Conservation (phyloP, 92 coral and sea anemone genomes). For the Epizoanthus rinbou region DNA sequence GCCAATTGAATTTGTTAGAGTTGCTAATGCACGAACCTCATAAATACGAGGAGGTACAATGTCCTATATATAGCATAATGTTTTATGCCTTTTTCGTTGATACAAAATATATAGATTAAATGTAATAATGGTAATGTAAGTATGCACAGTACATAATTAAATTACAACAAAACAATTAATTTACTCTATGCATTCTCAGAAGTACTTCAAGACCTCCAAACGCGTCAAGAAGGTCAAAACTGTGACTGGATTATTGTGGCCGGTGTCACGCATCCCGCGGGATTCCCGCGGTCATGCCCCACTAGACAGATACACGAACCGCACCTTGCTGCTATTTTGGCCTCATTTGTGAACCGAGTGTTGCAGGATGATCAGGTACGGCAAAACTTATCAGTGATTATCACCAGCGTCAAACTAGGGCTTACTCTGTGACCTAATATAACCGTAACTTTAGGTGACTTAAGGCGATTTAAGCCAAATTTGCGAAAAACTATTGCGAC, state of each 20-base stretch:
- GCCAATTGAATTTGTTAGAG: too few species aligned
- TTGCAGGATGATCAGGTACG: conserved; percentile 37
- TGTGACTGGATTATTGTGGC: conserved; percentile 41
- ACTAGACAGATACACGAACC: conserved; percentile 14
- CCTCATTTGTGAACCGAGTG: conserved; percentile 29
- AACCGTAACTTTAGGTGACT: too few species aligned
- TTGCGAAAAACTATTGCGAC: too few species aligned
- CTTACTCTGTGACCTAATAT: too few species aligned
- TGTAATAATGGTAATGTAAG: neutral
- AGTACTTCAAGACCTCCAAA: conserved; percentile 17
- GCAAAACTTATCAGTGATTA: too few species aligned
- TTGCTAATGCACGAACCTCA: too few species aligned
- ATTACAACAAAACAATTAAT: neutral
- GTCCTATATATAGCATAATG: too few species aligned
- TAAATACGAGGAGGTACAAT: neutral
- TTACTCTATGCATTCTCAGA: neutral
- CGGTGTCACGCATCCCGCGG: conserved; percentile 30
- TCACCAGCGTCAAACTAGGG: too few species aligned
- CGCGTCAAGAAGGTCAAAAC: conserved; percentile 21
- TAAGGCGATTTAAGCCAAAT: too few species aligned
- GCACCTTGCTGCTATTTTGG: conserved; percentile 4
- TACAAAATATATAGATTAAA: too few species aligned
- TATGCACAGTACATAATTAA: neutral
- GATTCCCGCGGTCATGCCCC: conserved; percentile 3
- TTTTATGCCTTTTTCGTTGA: too few species aligned